Base-by-base conservation (phyloP, 2,113 vertebrate genomes). In the Acanthochromis polyacanthus region DNA sequence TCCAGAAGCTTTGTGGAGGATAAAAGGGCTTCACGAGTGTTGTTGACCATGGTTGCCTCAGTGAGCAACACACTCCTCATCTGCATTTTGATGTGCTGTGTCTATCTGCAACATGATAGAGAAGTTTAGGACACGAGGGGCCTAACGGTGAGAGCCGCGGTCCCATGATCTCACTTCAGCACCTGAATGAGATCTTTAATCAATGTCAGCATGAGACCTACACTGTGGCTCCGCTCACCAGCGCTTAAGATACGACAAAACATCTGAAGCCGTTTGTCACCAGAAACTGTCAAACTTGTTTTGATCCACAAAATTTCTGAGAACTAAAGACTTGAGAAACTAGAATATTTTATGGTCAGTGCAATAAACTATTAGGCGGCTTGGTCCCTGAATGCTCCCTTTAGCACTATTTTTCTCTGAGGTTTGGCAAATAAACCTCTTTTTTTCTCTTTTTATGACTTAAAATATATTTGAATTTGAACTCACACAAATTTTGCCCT, bases 231-330 rank as follows among this genome's bases (percentile, higher is more conserved):
- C 14, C n/a, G 5, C 30, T 50, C 64, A 10, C 17, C 43, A 32
- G 61, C 23, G 51, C 1, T 40, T 71, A 38, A 61, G n/a, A 48
- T 53, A 17, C 25, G 61, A 57, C 32, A 79, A 56, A 62, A 43
- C 45, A 58, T 46, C 40, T 19, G 25, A 16, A 9, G 30, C 45
- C n/a, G 30, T 55, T 57, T 64, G 16, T 69, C 48, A 40, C 28
- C 0, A 28, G 52, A 25, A 61, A 30, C 16, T 12, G 60, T 28
- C 53, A 63, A 59, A 65, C 12, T 25, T 59, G 28, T 28, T 50
- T 61, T 62, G 17, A 64, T 52, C 36, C 20, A 52, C 63, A 64
- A 58, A 10, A 32, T 78, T 48, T 48, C 38, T 45, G 30, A 5
- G 8, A 15, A 38, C 25, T 63, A 14, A 22, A 43, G 57, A 30